Evolutionary conservation across 2,797 vertebrate species (phyloP), one percentile per base, ranked within the genome.

Genomic region (Urosaurus nigricauda): DNA sequence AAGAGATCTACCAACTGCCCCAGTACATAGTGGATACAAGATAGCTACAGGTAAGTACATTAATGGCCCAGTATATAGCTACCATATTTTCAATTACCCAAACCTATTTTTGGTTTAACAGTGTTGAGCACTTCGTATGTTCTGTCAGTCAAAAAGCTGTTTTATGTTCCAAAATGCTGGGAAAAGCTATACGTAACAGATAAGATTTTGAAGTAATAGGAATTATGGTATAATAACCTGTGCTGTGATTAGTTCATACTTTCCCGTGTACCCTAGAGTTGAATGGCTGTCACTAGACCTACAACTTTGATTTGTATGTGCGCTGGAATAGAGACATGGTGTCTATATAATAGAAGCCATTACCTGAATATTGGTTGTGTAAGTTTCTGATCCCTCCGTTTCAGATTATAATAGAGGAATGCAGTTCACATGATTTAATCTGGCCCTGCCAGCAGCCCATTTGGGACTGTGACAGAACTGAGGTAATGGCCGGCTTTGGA

Each of bases 71-170:
- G 58, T 78, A 87, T 40, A 87, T 56, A 58, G 32, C 0, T n/a
- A 74, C 13, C 60, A 83, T 56, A 4, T 93, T 92, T 84, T 75
- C 35, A 75, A 43, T 75, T 43, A 75, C 37, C 7, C 3, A 11
- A 24, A 75, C 21, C 21, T 21, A 43, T 75, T 63, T 19, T 63
- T 63, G 21, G 24, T 26, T 63, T 63, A 63, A 63, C 60, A 63
- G 24, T 26, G 7, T 19, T 63, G 2, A 56, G 53, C 56, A 17
- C 14, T 17, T 58, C 3, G 4, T 58, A 58, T 58, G 56, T 58
- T 43, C 43, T 3, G 43, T 58, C 56, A 58, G 56, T 17, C 56
- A 58, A 58, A 63, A 26, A 26, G 60, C 60, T 63, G 24, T 63
- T 63, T 63, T 24, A 26, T 26, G 21, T 63, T 63, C 24, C 60